Evolutionary conservation across 2,113 vertebrate species (phyloP).

Genomic region (Lethenteron camtschaticum): DNA sequence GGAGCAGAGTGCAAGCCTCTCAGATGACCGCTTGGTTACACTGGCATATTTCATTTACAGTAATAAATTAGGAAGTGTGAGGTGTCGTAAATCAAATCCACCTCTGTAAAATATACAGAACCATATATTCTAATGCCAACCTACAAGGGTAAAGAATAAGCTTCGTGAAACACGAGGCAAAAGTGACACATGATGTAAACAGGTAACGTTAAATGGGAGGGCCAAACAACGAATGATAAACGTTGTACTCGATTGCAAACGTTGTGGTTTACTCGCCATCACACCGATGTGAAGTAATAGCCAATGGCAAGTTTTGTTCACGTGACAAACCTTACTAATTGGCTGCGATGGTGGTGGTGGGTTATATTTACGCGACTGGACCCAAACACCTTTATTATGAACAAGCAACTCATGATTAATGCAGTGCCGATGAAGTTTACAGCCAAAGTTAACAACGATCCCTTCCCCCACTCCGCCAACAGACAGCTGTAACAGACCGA

Average conservation of each 20-base stretch:
- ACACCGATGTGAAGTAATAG: too few relatives aligned
- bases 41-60: not conserved
- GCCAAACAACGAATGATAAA: too few relatives aligned
- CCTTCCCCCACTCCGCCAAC: constrained; percentile 9
- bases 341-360: not conserved
- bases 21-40: not conserved
- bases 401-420: not conserved
- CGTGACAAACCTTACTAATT: not conserved
- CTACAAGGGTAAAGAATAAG: not conserved
- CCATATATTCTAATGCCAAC: not conserved
- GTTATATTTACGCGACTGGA: not conserved
- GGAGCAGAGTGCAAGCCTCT: not conserved
- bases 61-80: not conserved
- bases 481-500: too few relatives aligned
- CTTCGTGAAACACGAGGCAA: not conserved
- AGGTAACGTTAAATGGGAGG: too few relatives aligned
- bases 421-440: not conserved
- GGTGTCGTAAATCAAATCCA: not conserved
- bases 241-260: too few relatives aligned
- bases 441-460: not conserved
- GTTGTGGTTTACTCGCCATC: too few relatives aligned
- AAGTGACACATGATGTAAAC: not conserved
- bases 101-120: not conserved
- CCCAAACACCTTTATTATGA: not conserved
- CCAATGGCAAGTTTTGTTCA: too few relatives aligned